A percentile compares a stretch with the other conserved stretches of the same genome.
phyloP scores from a whole-genome alignment of 2,888 invertebrate species.

The Drosophila parthenogenetica region DNA sequence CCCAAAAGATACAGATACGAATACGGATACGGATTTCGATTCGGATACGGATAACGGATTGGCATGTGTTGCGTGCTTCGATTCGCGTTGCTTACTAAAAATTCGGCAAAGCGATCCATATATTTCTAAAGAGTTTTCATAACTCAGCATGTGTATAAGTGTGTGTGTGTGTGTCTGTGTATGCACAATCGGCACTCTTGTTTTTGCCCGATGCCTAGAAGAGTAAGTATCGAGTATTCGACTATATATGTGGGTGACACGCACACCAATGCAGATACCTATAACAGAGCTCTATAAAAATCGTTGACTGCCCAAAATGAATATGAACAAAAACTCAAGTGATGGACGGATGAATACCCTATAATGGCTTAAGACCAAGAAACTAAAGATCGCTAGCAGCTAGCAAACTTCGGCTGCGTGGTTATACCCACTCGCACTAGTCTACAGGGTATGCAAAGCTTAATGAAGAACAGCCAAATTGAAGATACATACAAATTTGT shows the following conservation, averaged over 20 bases:
- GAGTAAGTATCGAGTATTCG: constrained; percentile 24
- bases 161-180: constrained; percentile 13
- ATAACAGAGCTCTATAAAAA: constrained; percentile 18
- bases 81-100: constrained; percentile 67
- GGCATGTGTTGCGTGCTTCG: constrained; percentile 66
- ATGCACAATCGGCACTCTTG: constrained; percentile 42
- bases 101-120: constrained; percentile 70
- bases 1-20: constrained; percentile 12
- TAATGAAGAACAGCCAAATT: constrained; percentile 43
- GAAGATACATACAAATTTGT: constrained; percentile 27
- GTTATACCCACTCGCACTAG: not conserved
- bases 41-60: constrained; percentile 31
- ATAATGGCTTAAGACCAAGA: not conserved
- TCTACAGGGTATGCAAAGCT: constrained; percentile 12
- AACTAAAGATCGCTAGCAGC: too few relatives aligned
- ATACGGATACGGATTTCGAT: constrained; percentile 33
- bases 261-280: constrained; percentile 19
- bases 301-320: constrained; percentile 27
- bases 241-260: constrained; percentile 21
- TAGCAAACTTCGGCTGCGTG: too few relatives aligned
- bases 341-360: not conserved
- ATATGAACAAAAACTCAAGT: not conserved
- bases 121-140: constrained; percentile 68
- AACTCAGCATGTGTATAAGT: constrained; percentile 29
- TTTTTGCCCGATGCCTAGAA: constrained; percentile 40